Evolutionary conservation across 2,888 invertebrate species (phyloP), one percentile per base, ranked within the genome.

Genomic region (Onthophagus sagittarius): DNA sequence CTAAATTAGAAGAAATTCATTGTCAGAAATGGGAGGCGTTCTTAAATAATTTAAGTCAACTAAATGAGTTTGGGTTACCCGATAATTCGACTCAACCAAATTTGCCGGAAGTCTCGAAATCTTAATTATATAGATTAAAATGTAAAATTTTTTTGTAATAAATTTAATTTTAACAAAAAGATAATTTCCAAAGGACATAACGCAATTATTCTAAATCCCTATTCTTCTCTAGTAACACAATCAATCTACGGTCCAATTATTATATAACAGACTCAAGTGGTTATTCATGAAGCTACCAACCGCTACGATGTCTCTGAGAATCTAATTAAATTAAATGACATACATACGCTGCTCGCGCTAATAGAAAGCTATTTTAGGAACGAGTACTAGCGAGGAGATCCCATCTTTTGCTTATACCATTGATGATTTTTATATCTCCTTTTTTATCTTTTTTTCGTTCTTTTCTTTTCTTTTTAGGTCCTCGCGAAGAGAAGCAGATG

Each of bases 261-360:
- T 79, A 77, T 79, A 79, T 79, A 79, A 79, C 76, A 76, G 77
- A 76, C 78, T 79, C 78, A 79, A 79, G 79, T 79, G 79, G 77
- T 77, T 77, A 79, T 78, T 79, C 78, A 79, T 78, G 77, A 77
- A 76, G 72, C 73, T 53, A 53, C 76, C 73, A 75, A 77, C 78
- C 77, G 78, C 78, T 77, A 78, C 76, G 78, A 78, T 78, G 75
- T 76, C 76, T 77, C 78, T 78, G 75, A 77, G 76, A 76, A 76
- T 77, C 75, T 77, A 76, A 77, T 77, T 77, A 77, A 75, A 74
- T 77, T 77, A 77, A 77, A 73, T 73, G 75, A 75, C 75, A 73
- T 70, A 67, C 67, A 67, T n/a, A 32, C 67, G 32, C 31, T 23
- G 31, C 67, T 32, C 15, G 31, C 64, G 23, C 64, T 64, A 67